phyloP scores from a whole-genome alignment of 2,888 invertebrate genomes.

The Clunio marinus region DNA sequence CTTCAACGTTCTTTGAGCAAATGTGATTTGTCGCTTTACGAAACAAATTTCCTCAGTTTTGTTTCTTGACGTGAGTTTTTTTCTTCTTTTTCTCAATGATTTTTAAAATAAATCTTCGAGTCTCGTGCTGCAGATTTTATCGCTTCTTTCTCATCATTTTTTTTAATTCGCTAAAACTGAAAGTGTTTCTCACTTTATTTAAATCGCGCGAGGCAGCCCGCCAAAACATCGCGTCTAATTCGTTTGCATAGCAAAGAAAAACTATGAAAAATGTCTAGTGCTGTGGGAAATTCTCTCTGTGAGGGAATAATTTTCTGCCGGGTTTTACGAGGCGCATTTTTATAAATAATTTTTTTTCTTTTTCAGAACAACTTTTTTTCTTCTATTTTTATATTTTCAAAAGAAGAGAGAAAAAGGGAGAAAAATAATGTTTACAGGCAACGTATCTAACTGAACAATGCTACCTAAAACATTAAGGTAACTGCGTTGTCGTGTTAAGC shows the following conservation, averaged over 20 bases:
- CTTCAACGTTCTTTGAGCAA: not conserved
- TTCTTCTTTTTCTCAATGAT: conserved; percentile 13
- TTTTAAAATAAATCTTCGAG: conserved; percentile 3
- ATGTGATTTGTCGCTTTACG: conserved; percentile 5
- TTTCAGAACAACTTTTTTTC: conserved; percentile 7
- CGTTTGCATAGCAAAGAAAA: conserved; percentile 11
- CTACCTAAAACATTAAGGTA: no score
- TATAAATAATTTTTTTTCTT: conserved; percentile 5
- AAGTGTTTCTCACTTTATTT: conserved; percentile 4
- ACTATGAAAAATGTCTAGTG: conserved; percentile 27
- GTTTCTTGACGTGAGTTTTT: no score
- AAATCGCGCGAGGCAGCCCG: not conserved
- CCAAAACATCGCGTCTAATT: conserved; percentile 12
- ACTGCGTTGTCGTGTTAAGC: no score
- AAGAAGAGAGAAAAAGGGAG: conserved; percentile 17
- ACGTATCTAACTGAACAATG: no score
- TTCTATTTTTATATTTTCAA: conserved; percentile 30
- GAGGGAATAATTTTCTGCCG: conserved; percentile 15
- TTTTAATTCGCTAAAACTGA: not conserved
- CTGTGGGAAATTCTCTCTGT: not conserved
- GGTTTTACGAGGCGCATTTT: conserved; percentile 9
- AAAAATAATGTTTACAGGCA: no score
- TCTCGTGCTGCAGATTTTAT: conserved; percentile 19
- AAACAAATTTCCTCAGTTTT: not conserved
- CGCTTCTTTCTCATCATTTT: no score